Evolutionary conservation across 2,113 vertebrate genomes (phyloP).

Genomic region (Petrocephalus zakoni): DNA sequence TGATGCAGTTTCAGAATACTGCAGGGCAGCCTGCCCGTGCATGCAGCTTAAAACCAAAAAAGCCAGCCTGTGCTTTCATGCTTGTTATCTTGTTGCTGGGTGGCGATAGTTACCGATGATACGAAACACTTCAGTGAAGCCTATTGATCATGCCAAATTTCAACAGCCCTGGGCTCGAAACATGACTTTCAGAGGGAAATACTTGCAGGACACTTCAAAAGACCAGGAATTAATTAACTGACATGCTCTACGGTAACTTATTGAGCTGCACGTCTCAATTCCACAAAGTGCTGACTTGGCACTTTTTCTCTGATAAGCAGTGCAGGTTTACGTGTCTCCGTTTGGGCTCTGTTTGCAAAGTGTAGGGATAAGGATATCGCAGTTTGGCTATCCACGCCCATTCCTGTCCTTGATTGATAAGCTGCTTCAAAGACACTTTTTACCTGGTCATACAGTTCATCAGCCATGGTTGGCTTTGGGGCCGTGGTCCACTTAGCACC

Average conservation of each 20-base stretch:
- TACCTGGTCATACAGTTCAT: conserved; percentile 92
- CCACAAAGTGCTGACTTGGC: neutral
- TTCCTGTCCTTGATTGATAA: neutral
- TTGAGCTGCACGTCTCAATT: neutral
- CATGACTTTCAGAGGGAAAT: neutral
- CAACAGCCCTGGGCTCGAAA: neutral
- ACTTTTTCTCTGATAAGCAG: neutral
- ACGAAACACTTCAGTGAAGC: neutral
- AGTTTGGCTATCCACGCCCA: neutral
- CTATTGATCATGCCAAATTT: neutral
- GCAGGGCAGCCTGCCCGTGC: neutral
- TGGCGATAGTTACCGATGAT: neutral
- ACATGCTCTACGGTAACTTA: neutral
- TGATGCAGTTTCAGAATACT: neutral
- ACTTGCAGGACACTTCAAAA: neutral
- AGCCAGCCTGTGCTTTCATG: neutral
- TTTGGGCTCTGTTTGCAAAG: conserved; percentile 8
- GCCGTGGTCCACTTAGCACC: conserved; percentile 98
- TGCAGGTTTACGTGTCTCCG: neutral
- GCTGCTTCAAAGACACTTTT: conserved; percentile 2
- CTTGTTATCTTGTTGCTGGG: neutral
- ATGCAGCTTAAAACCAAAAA: neutral
- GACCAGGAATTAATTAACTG: neutral
- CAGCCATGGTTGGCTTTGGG: conserved; percentile 92
- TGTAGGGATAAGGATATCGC: neutral